Conservation (phyloP, 2,888 invertebrate genomes). For the Watsonalla binaria region DNA sequence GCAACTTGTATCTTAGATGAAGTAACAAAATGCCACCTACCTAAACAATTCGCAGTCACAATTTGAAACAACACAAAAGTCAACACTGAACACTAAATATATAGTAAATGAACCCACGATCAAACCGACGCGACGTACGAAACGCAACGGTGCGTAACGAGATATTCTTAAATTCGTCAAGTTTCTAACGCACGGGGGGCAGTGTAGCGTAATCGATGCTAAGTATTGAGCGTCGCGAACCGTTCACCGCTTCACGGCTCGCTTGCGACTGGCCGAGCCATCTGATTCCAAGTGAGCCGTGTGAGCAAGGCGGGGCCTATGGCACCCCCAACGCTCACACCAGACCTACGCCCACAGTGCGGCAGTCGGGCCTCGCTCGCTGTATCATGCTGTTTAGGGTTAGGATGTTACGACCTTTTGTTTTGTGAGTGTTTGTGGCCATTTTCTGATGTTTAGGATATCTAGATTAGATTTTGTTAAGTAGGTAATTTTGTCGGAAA, state of each 20-base stretch:
- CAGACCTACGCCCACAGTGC: constrained; percentile 32
- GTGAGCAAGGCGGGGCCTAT: constrained; percentile 74
- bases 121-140: constrained; percentile 29
- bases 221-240: constrained; percentile 68
- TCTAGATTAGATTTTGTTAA: neutral
- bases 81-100: constrained; percentile 35
- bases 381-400: constrained; percentile 13
- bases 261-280: constrained; percentile 76
- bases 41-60: constrained; percentile 19
- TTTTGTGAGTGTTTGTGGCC: neutral
- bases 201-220: constrained; percentile 72
- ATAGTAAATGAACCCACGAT: constrained; percentile 45
- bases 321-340: constrained; percentile 37
- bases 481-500: too few species aligned
- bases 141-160: constrained; percentile 46
- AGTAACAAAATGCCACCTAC: constrained; percentile 22
- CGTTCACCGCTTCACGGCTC: constrained; percentile 77
- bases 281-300: constrained; percentile 79
- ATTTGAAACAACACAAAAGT: constrained; percentile 6
- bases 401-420: neutral
- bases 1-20: neutral
- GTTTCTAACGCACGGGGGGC: constrained; percentile 61
- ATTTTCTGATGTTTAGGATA: neutral
- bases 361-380: constrained; percentile 13
- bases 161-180: constrained; percentile 70